Evolutionary conservation across 2,888 invertebrate species (phyloP).

Genomic region (Cetonia aurata): DNA sequence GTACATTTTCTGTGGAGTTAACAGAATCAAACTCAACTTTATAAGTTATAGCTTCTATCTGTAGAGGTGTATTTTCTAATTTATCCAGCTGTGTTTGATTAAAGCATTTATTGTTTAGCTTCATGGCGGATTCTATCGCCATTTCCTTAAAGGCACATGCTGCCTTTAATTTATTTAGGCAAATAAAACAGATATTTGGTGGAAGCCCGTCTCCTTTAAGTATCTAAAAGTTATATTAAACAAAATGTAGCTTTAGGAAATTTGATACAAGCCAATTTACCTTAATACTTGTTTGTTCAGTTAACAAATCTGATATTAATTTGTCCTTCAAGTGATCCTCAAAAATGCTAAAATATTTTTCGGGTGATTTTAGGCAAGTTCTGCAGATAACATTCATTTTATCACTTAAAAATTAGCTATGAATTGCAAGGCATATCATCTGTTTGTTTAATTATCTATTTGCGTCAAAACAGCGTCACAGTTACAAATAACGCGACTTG

Average conservation of each 20-base stretch:
- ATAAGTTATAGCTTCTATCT: background rate
- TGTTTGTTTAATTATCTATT: no score
- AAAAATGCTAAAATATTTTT: constrained; percentile 1
- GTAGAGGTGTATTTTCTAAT: background rate
- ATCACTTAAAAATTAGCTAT: no score
- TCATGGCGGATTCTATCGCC: constrained; percentile 1
- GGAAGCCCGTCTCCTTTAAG: constrained; percentile 10
- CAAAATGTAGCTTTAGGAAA: background rate
- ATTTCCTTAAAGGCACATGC: background rate
- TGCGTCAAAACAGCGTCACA: no score
- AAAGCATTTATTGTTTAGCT: background rate
- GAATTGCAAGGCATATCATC: no score
- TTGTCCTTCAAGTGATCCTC: background rate
- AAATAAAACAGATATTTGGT: constrained; percentile 1
- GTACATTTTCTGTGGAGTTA: background rate
- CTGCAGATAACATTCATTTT: background rate
- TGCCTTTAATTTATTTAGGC: constrained; percentile 1
- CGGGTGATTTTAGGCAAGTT: background rate
- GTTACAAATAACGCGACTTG: no score
- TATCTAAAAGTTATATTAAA: constrained; percentile 3
- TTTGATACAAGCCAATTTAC: background rate
- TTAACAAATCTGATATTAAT: constrained; percentile 11
- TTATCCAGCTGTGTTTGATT: background rate
- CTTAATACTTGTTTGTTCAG: constrained; percentile 2
- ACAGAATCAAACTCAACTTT: no score